Evolutionary conservation across 2,797 vertebrate genomes (phyloP), one percentile per base, ranked within the genome.

Genomic region (Syncerus caffer): DNA sequence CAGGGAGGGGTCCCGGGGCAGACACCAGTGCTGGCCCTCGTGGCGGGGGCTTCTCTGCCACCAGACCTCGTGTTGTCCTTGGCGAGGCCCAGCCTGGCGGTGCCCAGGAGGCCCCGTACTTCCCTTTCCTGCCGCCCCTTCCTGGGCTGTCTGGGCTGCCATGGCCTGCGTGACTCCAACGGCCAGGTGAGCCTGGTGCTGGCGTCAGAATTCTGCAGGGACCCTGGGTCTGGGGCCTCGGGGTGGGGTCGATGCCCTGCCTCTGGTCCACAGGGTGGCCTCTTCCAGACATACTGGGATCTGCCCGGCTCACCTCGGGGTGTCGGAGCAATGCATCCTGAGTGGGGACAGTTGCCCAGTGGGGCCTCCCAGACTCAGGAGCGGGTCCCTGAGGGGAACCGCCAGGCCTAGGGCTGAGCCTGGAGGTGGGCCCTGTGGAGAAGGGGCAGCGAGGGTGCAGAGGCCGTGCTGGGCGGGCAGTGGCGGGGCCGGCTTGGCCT

Each of bases 401-500:
- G 1, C 79, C 55, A 53, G 64, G 64, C 15, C 45, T 45, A n/a
- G 79, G 50, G 31, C 47, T 51, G 17, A 51, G 31, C 31, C 78
- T 7, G 78, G 29, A 21, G 29, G 78, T 21, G 50, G 78, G 78
- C 50, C 17, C 78, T 14, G 17, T n/a, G 50, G 17, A 51, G 29
- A 14, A 11, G 16, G 29, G 6, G 31, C 19, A n/a, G n/a, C 7
- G 21, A 83, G 12, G 13, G 6, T 31, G 60, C 12, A 0, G 29
- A 78, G 88, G 42, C 29, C 1, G 6, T 23, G 8, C 21, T 11
- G 8, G 17, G 87, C 3, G 16, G 53, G 15, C 42, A 1, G 71
- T 10, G 0, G 51, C 4, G 4, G 27, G 13, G 5, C 15, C 13
- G 0, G 42, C 55, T 38, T 29, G 6, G 42, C 29, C 31, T 2